Percentiles rank a stretch among this genome's conserved stretches.
phyloP scores from a whole-genome alignment of 2,113 vertebrate genomes.

The Charadrius vociferus region DNA sequence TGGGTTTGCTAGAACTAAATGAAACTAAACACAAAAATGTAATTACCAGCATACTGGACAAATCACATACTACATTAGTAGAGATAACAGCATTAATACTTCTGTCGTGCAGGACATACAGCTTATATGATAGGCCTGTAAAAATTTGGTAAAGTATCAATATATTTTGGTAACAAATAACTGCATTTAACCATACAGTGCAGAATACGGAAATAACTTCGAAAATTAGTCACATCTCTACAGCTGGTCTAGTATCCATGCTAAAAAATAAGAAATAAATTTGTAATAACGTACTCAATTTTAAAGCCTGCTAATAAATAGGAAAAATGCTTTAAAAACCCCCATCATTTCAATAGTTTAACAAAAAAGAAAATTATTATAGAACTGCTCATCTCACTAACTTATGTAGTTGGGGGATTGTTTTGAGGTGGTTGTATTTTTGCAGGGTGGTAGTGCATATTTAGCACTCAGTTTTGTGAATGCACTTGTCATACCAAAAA shows the following conservation, averaged over 20 bases:
- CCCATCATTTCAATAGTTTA: background rate
- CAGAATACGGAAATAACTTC: background rate
- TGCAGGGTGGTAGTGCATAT: background rate
- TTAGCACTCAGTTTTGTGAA: background rate
- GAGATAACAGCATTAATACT: background rate
- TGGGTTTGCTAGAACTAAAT: background rate
- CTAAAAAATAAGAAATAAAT: background rate
- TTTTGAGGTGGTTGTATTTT: background rate
- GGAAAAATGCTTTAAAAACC: background rate
- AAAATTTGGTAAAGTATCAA: background rate
- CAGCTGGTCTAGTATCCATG: background rate
- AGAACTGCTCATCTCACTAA: background rate
- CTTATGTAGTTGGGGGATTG: background rate
- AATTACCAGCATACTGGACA: background rate
- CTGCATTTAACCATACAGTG: background rate
- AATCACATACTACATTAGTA: background rate
- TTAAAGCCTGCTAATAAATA: background rate
- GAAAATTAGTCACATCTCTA: background rate
- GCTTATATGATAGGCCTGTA: background rate
- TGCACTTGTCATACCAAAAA: background rate
- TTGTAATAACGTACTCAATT: background rate
- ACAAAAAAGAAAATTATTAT: background rate
- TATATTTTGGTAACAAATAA: background rate
- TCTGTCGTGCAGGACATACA: background rate
- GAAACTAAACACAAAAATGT: background rate